These are phyloP conservation scores for Remorina albescens DNA, from an alignment of 2,797 vertebrate genomes.

Conservation along the genomic window DNA sequence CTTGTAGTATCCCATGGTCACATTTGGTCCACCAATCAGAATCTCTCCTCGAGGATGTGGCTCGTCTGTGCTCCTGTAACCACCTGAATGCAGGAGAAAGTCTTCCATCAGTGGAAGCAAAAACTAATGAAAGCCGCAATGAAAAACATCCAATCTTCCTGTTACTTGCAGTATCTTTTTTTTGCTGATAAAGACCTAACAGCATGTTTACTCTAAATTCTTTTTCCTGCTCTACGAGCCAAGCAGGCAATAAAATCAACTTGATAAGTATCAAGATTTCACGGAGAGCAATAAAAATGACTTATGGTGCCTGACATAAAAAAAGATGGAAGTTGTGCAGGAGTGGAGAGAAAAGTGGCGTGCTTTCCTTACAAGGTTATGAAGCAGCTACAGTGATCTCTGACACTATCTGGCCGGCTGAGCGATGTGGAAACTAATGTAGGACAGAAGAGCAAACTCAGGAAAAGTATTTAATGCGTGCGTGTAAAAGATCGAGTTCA, in stretches of 20 bases:
- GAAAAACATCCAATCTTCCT: not conserved
- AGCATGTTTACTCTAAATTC: slow-evolving; percentile 26
- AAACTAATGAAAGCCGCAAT: not conserved
- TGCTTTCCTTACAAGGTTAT: slow-evolving; percentile 72
- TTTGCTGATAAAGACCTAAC: slow-evolving; percentile 16
- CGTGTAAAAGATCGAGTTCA: not conserved
- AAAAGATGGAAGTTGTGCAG: slow-evolving; percentile 13
- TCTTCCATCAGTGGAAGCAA: not conserved
- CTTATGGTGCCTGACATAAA: slow-evolving; percentile 28
- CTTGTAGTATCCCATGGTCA: slow-evolving; percentile 97
- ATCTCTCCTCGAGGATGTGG: slow-evolving; percentile 95
- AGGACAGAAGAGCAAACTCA: slow-evolving; percentile 17
- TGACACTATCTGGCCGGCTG: not conserved
- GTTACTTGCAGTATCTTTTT: not conserved
- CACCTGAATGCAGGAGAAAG: slow-evolving; percentile 79
- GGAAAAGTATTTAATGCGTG: not conserved
- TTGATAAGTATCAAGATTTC: slow-evolving; percentile 47
- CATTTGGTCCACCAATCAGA: slow-evolving; percentile 92
- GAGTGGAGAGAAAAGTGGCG: slow-evolving; percentile 15
- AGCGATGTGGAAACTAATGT: slow-evolving; percentile 12
- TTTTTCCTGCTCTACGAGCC: slow-evolving; percentile 16
- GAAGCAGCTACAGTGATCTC: slow-evolving; percentile 1
- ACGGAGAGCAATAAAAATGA: slow-evolving; percentile 44
- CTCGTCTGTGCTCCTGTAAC: slow-evolving; percentile 91
- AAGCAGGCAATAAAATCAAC: slow-evolving; percentile 28